These are phyloP conservation scores for Zophobas morio DNA, from an alignment of 1,140 invertebrate species.

Conservation along the genomic window DNA sequence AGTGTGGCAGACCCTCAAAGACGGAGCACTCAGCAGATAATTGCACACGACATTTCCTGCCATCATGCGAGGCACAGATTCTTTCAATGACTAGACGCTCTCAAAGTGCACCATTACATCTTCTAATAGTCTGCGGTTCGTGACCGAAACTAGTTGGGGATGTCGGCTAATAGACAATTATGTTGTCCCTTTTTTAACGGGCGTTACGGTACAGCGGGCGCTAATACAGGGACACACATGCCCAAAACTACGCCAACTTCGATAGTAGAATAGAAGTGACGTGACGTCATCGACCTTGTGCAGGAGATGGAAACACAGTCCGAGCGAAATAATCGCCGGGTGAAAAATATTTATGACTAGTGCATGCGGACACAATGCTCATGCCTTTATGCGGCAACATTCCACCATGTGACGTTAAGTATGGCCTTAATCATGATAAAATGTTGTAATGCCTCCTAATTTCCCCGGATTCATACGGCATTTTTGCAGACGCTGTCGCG, in stretches of 20 bases:
- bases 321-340: too few species aligned
- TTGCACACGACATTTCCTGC: conserved; percentile 50
- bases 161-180: conserved; percentile 51
- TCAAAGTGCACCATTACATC: conserved; percentile 53
- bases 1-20: conserved; percentile 49
- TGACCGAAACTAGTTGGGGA: conserved; percentile 50
- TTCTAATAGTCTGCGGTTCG: conserved; percentile 52
- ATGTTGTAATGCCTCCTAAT: conserved; percentile 35
- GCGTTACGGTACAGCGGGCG: not conserved
- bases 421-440: conserved; percentile 29
- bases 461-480: conserved; percentile 16
- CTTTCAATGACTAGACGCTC: conserved; percentile 48
- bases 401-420: conserved; percentile 30
- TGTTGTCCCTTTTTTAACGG: conserved; percentile 17
- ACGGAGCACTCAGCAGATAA: conserved; percentile 51
- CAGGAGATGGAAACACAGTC: too few species aligned
- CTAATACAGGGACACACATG: not conserved
- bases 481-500: conserved; percentile 23
- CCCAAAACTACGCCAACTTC: too few species aligned
- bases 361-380: conserved; percentile 14
- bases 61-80: conserved; percentile 50
- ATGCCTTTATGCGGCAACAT: conserved; percentile 22
- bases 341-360: not conserved
- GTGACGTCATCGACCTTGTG: too few species aligned
- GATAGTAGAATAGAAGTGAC: too few species aligned